These are phyloP conservation scores for Formica selysi DNA, from an alignment of 1,140 invertebrate species.

Conservation along the genomic window DNA sequence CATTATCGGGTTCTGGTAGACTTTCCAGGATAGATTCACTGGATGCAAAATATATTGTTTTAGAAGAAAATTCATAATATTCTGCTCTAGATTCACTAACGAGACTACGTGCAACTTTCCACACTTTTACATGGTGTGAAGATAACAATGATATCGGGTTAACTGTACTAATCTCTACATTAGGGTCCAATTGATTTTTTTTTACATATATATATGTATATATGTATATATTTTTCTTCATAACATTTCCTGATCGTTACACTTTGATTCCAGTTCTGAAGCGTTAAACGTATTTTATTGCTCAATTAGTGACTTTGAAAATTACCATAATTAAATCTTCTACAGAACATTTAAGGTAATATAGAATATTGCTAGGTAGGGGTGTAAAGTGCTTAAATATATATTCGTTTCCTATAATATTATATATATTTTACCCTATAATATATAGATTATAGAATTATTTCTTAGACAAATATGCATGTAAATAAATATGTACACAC, in stretches of 20 bases:
- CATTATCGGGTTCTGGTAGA: constrained; percentile 76
- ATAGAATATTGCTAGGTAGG: constrained; percentile 36
- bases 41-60: constrained; percentile 57
- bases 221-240: constrained; percentile 63
- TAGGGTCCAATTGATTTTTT: constrained; percentile 16
- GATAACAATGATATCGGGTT: constrained; percentile 46
- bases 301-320: constrained; percentile 36
- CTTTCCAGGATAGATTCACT: constrained; percentile 79
- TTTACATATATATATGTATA: constrained; percentile 41
- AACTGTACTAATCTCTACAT: constrained; percentile 18
- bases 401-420: constrained; percentile 11
- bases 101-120: constrained; percentile 31
- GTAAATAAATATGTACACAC: constrained; percentile 35
- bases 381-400: constrained; percentile 23
- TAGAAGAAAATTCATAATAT: constrained; percentile 28
- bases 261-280: constrained; percentile 46
- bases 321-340: constrained; percentile 38
- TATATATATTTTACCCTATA: constrained; percentile 35
- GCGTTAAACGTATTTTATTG: constrained; percentile 48
- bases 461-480: constrained; percentile 24
- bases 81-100: constrained; percentile 6
- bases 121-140: constrained; percentile 31
- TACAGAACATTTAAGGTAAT: constrained; percentile 48
- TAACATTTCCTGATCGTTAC: constrained; percentile 38
- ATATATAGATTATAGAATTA: constrained; percentile 37